Conservation (phyloP, 1,140 invertebrate species). For the Spodoptera litura region DNA sequence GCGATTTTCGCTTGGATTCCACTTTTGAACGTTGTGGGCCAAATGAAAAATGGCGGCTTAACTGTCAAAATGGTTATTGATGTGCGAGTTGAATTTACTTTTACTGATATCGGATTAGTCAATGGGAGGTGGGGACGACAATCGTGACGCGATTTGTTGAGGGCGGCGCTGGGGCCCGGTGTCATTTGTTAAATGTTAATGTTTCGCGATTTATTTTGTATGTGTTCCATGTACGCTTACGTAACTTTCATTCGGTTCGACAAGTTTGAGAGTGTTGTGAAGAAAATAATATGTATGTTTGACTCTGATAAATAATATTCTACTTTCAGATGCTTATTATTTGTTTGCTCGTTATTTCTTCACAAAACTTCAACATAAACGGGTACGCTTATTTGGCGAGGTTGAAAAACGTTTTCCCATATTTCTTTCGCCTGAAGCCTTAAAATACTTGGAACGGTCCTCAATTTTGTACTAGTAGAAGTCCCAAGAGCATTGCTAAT, state of each 20-base stretch:
- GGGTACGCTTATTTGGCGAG: background rate
- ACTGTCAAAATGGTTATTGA: conserved; percentile 81
- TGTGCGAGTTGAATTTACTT: conserved; percentile 75
- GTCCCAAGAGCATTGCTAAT: conserved; percentile 53
- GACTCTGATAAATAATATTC: conserved; percentile 34
- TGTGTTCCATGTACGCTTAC: background rate
- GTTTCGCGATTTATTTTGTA: conserved; percentile 26
- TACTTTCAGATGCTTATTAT: conserved; percentile 29
- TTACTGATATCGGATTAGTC: conserved; percentile 73
- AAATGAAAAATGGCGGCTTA: conserved; percentile 81
- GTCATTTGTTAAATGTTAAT: conserved; percentile 32
- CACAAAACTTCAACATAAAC: background rate
- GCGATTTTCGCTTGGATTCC: conserved; percentile 65
- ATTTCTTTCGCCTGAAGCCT: background rate
- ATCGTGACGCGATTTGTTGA: conserved; percentile 31
- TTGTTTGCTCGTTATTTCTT: conserved; percentile 32
- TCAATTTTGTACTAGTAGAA: conserved; percentile 39
- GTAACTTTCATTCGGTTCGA: conserved; percentile 28
- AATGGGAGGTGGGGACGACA: conserved; percentile 30
- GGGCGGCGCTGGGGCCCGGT: background rate
- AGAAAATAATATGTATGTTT: conserved; percentile 27
- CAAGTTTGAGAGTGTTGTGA: conserved; percentile 8
- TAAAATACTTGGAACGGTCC: conserved; percentile 30
- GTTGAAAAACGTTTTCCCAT: background rate
- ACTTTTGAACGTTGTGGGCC: conserved; percentile 65